Base-by-base conservation (phyloP, 1,140 invertebrate genomes). In the Hylyphantes graminicola region DNA sequence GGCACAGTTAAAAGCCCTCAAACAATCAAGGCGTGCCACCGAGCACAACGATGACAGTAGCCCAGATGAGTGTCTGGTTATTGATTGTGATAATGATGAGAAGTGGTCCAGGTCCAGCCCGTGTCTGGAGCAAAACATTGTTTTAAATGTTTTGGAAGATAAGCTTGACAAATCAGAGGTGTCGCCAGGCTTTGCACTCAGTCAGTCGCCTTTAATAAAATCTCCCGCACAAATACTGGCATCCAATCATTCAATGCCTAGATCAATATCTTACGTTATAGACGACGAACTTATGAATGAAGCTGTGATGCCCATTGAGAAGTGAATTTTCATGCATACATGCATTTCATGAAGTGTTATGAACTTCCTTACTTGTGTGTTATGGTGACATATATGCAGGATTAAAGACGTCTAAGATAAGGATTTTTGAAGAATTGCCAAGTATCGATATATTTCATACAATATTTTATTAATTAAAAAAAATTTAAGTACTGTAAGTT, bases 261-360 rank as follows among this genome's bases (percentile, higher is more conserved):
- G 87, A 73, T 88, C 89, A 8, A 95, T 95, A 3, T 94, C 95
- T 7, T 94, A 93, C 86, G 94, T 94, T 80, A 95, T 95, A 79
- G 95, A 96, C 87, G 95, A 96, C 89, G 95, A 96, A 87, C 92
- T 96, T 3, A 96, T 96, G 94, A 95, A 96, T 88, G 95, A 95
- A 88, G 94, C 95, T 2, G 90, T 96, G 21, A 94, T 94, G 54
- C 94, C 94, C 65, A 90, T 93, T 90, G 93, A 92, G 35, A 93
- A 93, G 90, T 93, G 82, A 88, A 74, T 35, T 76, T 65, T 55
- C 63, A 70, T 35, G 8, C 19, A n/a, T 54, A 76, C 61, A 54
- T 12, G 17, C 51, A 54, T 76, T 50, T 76, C 21, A 51, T 35
- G 35, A 35, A 35, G 35, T 35, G 35, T 35, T 35, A 35, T 35